Evolutionary conservation across 2,888 invertebrate species (phyloP), one percentile per base, ranked within the genome.

Genomic region (Scelioninae gen. 1): DNA sequence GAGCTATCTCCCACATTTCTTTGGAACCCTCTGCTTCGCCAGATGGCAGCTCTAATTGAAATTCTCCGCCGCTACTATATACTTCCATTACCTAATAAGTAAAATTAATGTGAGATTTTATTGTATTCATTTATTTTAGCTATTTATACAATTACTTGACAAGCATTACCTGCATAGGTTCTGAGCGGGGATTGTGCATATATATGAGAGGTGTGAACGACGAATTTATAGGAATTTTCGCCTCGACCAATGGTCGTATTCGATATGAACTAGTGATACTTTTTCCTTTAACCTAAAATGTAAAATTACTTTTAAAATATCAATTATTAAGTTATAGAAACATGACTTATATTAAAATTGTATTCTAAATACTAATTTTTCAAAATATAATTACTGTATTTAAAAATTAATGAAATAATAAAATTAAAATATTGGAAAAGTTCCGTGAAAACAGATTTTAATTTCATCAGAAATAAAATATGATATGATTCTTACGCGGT

Each of bases 121-220:
- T 23, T 23, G 23, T 23, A 23, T 23, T 23, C 1, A 23, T 23
- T 4, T 2, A 23, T 23, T 23, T 23, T 23, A 23, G 4, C 23
- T 23, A 4, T 23, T 23, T 23, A 23, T 23, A 23, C 23, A 23
- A 1, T 23, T 23, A 23, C 4, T 2, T 23, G 4, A 23, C 1
- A 23, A 23, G 4, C 4, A 2, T 23, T 93, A 97, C 97, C 95
- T 98, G 97, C 92, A 98, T 94, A 77, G 97, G 94, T 88, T 95
- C 95, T 88, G 95, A 94, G 92, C 98, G 97, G 86, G 99, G 99
- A 95, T 99, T 99, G 94, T 98, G 96, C 94, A 99, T 95, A 88
- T 96, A 95, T 91, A 99, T 97, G 91, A 97, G 94, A 80, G 98
- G 97, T 89, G 96, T 95, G 90, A 98, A 96, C 84, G 96, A 96